Conservation (phyloP, 2,888 invertebrate genomes). For the Aleiodes alternator region DNA sequence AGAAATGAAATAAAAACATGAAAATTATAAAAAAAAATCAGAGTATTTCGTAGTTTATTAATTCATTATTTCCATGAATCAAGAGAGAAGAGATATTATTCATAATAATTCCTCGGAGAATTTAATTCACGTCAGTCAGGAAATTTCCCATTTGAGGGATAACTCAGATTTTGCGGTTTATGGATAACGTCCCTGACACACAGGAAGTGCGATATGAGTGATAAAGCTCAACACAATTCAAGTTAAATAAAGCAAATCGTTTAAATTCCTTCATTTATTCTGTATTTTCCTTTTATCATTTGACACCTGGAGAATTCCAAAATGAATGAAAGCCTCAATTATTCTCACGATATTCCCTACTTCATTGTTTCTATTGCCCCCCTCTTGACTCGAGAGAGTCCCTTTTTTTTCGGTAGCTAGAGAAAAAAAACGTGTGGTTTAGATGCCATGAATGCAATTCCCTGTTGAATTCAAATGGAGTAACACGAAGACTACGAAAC, state of each 20-base stretch:
- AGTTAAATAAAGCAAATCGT: not conserved
- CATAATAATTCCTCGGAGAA: not conserved
- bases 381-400: conserved; percentile 44
- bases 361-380: conserved; percentile 50
- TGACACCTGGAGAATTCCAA: conserved; percentile 7
- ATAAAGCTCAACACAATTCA: not conserved
- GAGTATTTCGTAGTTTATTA: conserved; percentile 2
- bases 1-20: conserved; percentile 52
- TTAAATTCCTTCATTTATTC: not conserved
- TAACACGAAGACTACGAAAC: conserved; percentile 56
- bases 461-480: conserved; percentile 68
- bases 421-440: conserved; percentile 23
- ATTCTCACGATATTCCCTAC: conserved; percentile 9
- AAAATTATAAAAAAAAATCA: conserved; percentile 12
- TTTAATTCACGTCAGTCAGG: not conserved
- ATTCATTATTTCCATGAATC: not conserved
- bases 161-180: conserved; percentile 4
- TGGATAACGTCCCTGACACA: not conserved
- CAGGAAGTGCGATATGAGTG: conserved; percentile 13
- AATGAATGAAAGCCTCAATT: conserved; percentile 7
- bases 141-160: not conserved
- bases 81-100: not conserved
- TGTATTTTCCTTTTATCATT: conserved; percentile 6
- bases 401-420: conserved; percentile 49
- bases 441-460: conserved; percentile 64